phyloP scores from a whole-genome alignment of 2,888 invertebrate species.

The Tenthredo scrophulariae region DNA sequence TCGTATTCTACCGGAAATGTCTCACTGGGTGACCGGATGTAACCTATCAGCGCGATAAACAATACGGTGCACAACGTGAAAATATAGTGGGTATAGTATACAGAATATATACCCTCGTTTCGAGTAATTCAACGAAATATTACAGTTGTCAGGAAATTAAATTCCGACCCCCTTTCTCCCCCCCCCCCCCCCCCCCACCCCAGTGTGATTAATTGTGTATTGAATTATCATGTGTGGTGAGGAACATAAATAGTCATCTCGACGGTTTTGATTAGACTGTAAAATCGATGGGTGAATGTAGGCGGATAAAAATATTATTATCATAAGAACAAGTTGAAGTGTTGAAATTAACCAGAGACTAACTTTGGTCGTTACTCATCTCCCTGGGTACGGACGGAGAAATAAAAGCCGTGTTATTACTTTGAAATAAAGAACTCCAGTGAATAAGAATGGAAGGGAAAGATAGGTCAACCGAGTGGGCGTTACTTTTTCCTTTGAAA shows the following conservation, averaged over 20 bases:
- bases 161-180: background rate
- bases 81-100: background rate
- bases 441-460: conserved; percentile 74
- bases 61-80: conserved; percentile 13
- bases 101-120: background rate
- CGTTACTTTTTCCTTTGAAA: conserved; percentile 81
- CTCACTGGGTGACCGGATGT: conserved; percentile 34
- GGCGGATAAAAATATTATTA: background rate
- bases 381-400: background rate
- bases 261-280: background rate
- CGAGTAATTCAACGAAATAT: conserved; percentile 15
- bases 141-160: background rate
- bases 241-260: background rate
- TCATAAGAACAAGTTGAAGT: background rate
- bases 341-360: conserved; percentile 5
- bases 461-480: conserved; percentile 81
- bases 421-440: background rate
- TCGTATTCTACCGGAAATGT: conserved; percentile 24
- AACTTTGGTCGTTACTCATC: conserved; percentile 5
- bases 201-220: background rate
- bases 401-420: background rate
- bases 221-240: background rate
- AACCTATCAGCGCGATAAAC: conserved; percentile 43
- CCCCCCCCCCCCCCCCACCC: no score
- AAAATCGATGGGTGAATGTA: background rate